Conservation (phyloP, 2,888 invertebrate species). For the Thereva nobilitata region DNA sequence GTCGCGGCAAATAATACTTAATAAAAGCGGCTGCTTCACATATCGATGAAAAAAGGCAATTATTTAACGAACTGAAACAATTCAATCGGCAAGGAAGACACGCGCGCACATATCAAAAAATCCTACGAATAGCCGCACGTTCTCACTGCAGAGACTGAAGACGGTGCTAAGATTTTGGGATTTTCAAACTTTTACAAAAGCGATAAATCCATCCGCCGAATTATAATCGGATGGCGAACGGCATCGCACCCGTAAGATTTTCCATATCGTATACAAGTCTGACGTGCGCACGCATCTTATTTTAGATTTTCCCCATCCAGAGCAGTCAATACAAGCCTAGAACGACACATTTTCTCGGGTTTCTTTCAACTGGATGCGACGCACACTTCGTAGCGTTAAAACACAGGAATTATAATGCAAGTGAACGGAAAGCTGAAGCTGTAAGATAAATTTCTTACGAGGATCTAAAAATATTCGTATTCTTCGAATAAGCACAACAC, state of each 20-base stretch:
- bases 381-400: slow-evolving; percentile 4
- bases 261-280: slow-evolving; percentile 24
- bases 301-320: slow-evolving; percentile 37
- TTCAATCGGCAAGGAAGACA: too few relatives aligned
- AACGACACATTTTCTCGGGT: slow-evolving; percentile 30
- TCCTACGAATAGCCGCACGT: slow-evolving; percentile 22
- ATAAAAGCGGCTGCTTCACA: too few relatives aligned
- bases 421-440: not conserved
- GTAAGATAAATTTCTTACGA: slow-evolving; percentile 23
- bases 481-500: slow-evolving; percentile 24
- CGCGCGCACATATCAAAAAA: not conserved
- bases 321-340: slow-evolving; percentile 15
- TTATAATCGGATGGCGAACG: slow-evolving; percentile 33
- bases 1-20: too few relatives aligned
- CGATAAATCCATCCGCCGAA: slow-evolving; percentile 33
- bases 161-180: slow-evolving; percentile 18
- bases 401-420: slow-evolving; percentile 15
- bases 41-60: too few relatives aligned
- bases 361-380: slow-evolving; percentile 7
- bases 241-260: slow-evolving; percentile 23
- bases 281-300: slow-evolving; percentile 39
- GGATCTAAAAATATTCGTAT: slow-evolving; percentile 35
- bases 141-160: slow-evolving; percentile 21
- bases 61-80: too few relatives aligned
- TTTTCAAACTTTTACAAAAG: slow-evolving; percentile 6